phyloP scores from a whole-genome alignment of 2,113 vertebrate genomes.

The Ailurus styani region DNA sequence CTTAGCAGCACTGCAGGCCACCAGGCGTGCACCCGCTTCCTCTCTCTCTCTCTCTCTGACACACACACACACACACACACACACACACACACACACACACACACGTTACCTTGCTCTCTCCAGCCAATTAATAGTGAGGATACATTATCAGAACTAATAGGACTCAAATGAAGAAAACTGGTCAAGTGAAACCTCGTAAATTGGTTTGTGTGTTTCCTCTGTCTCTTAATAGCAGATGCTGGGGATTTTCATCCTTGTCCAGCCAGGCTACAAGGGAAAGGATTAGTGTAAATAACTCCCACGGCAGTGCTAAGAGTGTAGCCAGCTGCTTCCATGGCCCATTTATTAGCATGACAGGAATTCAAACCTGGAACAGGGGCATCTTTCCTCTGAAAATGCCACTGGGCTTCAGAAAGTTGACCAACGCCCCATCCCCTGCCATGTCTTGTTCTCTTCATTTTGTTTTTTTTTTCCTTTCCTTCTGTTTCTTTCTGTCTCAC shows the following conservation, averaged over 20 bases:
- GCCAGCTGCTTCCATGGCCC: constrained; percentile 87
- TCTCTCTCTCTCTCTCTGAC: no score
- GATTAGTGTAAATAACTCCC: constrained; percentile 91
- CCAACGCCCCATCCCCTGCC: rapidly evolving
- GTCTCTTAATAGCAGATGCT: constrained; percentile 79
- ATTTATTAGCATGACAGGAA: constrained; percentile 83
- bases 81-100: not conserved
- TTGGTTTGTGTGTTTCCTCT: constrained; percentile 83
- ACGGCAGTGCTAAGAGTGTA: constrained; percentile 83
- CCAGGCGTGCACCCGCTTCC: rapidly evolving
- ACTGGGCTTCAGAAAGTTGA: constrained; percentile 43
- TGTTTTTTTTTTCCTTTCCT: constrained; percentile 24
- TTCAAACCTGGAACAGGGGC: constrained; percentile 71
- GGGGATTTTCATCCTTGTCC: constrained; percentile 83
- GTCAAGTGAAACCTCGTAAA: constrained; percentile 88
- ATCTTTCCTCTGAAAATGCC: constrained; percentile 41
- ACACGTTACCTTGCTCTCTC: constrained; percentile 75
- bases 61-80: no score
- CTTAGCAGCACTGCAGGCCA: not conserved
- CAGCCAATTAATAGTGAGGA: constrained; percentile 85
- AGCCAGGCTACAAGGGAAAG: constrained; percentile 83
- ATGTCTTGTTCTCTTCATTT: not conserved
- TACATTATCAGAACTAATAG: constrained; percentile 94
- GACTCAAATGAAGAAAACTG: constrained; percentile 93
- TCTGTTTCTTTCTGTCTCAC: not conserved